Base-by-base conservation (phyloP, 2,888 invertebrate species). In the Sarcophaga carnaria region DNA sequence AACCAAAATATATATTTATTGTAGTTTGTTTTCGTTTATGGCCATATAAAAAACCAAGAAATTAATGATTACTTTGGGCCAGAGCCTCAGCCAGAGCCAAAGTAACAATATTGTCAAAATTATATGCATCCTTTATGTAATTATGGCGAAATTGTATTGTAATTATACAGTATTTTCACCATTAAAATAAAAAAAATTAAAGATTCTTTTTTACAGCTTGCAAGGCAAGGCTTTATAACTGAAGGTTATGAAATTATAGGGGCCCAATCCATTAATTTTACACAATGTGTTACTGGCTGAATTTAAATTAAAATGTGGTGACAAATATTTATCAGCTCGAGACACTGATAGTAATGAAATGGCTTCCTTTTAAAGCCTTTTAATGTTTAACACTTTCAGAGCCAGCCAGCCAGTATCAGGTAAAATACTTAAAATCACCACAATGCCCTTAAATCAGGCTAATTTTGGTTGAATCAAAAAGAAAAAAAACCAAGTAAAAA, bases 71-170 rank as follows among this genome's bases (percentile, higher is more conserved):
- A 78, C 74, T 83, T 80, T 69, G 17, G 64, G 37, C 8, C 37
- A 37, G 8, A 37, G 37, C 8, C 37, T 8, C 1, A 37, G 27
- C 37, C 37, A 8, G 8, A 10, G 37, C 37, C 37, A 10, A 84
- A 81, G 67, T 75, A 14, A 14, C 66, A 81, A 80, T 66, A 81
- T 80, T 74, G 37, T 64, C 63, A 80, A 80, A 83, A 83, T 86
- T 86, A 86, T 69, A 77, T 72, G 80, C 71, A 77, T 77, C 80
- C 49, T 77, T 69, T 72, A 74, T 80, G 76, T 78, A 83, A 83
- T 86, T 86, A 83, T 69, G 76, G 67, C 83, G 76, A 74, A 69
- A 78, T 78, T 80, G 78, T 71, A 71, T 83, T 77, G 75, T 62
- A 70, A 70, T 78, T 83, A 69, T 63, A 75, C 64, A 54, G 14